Evolutionary conservation across 2,888 invertebrate species (phyloP).

Genomic region (Hydrotaea cyrtoneurina): DNA sequence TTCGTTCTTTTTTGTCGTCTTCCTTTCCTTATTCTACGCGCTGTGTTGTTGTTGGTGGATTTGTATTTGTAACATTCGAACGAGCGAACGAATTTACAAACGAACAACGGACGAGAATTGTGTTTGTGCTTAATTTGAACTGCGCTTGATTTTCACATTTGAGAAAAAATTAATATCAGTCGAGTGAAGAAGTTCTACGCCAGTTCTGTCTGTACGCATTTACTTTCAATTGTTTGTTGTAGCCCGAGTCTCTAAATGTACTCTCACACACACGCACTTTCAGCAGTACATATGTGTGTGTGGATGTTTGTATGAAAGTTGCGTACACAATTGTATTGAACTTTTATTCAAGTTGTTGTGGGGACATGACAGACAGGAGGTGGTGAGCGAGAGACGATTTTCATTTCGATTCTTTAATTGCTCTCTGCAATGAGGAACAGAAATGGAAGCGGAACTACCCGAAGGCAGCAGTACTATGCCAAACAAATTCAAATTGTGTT

Average conservation of each 20-base stretch:
- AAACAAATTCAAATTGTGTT: conserved; percentile 22
- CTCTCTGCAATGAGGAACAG: neutral
- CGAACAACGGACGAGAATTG: neutral
- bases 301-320: neutral
- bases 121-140: conserved; percentile 49
- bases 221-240: conserved; percentile 49
- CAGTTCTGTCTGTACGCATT: conserved; percentile 1
- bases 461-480: neutral
- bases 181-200: neutral
- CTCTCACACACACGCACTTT: conserved; percentile 7
- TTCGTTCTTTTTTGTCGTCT: conserved; percentile 46
- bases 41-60: conserved; percentile 34
- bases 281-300: neutral
- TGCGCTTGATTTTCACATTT: conserved; percentile 56
- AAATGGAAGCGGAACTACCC: conserved; percentile 26
- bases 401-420: neutral
- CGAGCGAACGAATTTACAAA: neutral
- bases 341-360: conserved; percentile 36
- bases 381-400: neutral
- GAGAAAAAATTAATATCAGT: conserved; percentile 47
- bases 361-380: neutral
- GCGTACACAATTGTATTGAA: conserved; percentile 56
- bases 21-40: conserved; percentile 41
- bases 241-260: conserved; percentile 58
- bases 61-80: conserved; percentile 27